Evolutionary conservation across 2,888 invertebrate genomes (phyloP).

Genomic region (Elegia similella): DNA sequence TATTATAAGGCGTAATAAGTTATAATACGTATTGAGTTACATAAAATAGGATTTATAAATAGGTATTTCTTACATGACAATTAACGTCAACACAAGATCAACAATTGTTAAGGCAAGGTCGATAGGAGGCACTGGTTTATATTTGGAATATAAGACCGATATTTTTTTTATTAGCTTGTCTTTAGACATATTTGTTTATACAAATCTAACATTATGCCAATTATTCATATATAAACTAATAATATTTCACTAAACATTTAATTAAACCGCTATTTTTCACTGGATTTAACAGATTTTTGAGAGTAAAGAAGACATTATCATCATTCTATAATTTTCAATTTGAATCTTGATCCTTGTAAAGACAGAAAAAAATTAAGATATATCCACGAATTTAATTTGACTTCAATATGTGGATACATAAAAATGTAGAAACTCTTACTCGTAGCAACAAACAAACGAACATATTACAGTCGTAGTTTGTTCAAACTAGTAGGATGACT

Average conservation of each 20-base stretch:
- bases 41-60: background rate
- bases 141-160: background rate
- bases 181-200: background rate
- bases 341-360: background rate
- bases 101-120: constrained; percentile 55
- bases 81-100: constrained; percentile 29
- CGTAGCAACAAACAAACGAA: too few species aligned
- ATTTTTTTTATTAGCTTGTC: background rate
- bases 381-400: background rate
- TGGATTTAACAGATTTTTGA: background rate
- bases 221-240: too few species aligned
- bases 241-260: too few species aligned
- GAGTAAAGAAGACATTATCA: background rate
- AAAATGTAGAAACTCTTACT: too few species aligned
- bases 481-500: background rate
- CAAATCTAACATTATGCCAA: too few species aligned
- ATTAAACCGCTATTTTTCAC: too few species aligned
- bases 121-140: constrained; percentile 43
- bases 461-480: background rate
- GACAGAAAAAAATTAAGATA: background rate
- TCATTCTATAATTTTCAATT: background rate
- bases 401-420: background rate
- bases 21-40: background rate
- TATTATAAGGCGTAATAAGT: too few species aligned
- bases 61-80: background rate